phyloP scores from a whole-genome alignment of 1,140 invertebrate species.

The Armadillidium nasatum region DNA sequence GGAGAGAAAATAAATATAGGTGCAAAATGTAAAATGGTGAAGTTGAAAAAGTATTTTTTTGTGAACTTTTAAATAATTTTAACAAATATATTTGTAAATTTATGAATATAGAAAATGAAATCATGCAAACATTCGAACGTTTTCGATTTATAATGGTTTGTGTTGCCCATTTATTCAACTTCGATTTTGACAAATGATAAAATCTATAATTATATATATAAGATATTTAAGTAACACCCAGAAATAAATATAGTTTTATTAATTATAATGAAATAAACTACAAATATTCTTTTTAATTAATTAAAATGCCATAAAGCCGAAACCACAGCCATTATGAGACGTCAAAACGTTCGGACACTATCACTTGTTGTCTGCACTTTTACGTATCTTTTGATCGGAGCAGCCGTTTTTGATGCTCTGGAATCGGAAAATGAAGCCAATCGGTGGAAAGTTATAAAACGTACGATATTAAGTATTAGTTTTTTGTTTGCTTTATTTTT shows the following conservation, averaged over 20 bases:
- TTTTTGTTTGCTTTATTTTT: background rate
- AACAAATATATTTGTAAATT: too few species aligned
- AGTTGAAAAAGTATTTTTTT: too few species aligned
- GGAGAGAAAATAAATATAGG: too few species aligned
- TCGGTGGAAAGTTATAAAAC: slow-evolving; percentile 1
- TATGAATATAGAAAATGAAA: too few species aligned
- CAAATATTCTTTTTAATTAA: background rate
- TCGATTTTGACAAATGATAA: background rate
- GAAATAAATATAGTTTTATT: background rate
- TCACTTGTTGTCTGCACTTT: slow-evolving; percentile 98
- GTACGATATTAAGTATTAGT: slow-evolving; percentile 18
- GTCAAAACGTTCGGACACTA: slow-evolving; percentile 96
- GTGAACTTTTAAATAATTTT: too few species aligned
- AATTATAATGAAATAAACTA: background rate
- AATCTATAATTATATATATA: background rate
- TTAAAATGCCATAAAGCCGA: slow-evolving; percentile 21
- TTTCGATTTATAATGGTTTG: too few species aligned
- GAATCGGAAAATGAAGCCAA: slow-evolving; percentile 84
- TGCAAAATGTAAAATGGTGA: too few species aligned
- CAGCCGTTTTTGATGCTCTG: slow-evolving; percentile 97
- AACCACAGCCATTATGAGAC: slow-evolving; percentile 47
- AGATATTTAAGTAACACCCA: background rate
- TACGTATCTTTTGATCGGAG: slow-evolving; percentile 95
- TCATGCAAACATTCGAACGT: too few species aligned
- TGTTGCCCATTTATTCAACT: background rate